Evolutionary conservation across 1,140 invertebrate species (phyloP), one percentile per base, ranked within the genome.

Genomic region (Saccostrea echinata): DNA sequence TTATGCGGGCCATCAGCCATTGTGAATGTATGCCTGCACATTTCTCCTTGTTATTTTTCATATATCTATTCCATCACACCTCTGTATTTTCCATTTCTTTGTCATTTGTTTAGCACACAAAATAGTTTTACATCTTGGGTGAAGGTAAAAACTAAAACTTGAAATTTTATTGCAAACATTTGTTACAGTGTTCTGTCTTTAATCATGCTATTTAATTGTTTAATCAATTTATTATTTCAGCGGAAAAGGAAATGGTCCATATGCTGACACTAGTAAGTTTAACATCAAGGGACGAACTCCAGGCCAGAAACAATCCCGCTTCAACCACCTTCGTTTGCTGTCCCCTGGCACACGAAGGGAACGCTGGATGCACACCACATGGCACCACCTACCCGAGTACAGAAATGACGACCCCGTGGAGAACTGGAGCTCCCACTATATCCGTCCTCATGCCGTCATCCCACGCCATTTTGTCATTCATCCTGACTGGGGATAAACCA

Each of bases 341-440:
- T 90, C 92, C 3, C 90, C 92, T 1, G 71, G 90, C 21, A 92
- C 92, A 27, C 90, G 93, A 0, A 85, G 88, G 24, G 91, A 92
- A n/a, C 90, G 91, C 30, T 93, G 92, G 92, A 92, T 92, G 91
- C 90, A 93, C 84, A 93, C 93, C 80, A 94, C 93, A 9, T 94
- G 93, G 93, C 93, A 94, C 88, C 93, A 94, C 71, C 88, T 93
- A 35, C 91, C 92, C n/a, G 88, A 91, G 55, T 93, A 93, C 87
- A 87, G 35, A 51, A 88, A 92, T 51, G 82, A 88, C 35, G 87
- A 92, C 83, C 88, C 84, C 11, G 93, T 92, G 4, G 87, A 85
- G 55, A 94, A 94, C 89, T 89, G 87, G 90, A 93, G 91, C 80
- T 92, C 92, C 35, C 90, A 92, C 53, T 94, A 93, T 57, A 92